Percentiles rank a stretch among this genome's conserved stretches.
Evolutionary conservation across 2,113 vertebrate species (phyloP).

Genomic region (Cheilinus undulatus): DNA sequence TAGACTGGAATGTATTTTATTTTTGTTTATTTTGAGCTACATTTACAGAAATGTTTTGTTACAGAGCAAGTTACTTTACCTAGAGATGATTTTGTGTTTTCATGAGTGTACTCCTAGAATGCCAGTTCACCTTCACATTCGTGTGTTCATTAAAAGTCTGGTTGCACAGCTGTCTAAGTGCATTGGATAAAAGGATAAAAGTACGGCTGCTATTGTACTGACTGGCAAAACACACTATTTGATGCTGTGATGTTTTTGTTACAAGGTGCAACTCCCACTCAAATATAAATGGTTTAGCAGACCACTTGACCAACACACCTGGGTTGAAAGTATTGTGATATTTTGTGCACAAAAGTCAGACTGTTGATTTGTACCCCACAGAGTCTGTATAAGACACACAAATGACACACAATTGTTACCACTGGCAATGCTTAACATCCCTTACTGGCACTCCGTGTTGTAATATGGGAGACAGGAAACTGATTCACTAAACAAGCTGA

Average conservation of each 20-base stretch:
- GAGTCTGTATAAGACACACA: slow-evolving; percentile 1
- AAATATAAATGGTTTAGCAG: slow-evolving; percentile 3
- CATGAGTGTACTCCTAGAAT: too few species aligned
- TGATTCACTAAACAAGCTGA: slow-evolving; percentile 17
- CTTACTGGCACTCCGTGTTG: slow-evolving; percentile 13
- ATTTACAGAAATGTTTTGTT: too few species aligned
- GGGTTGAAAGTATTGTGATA: background rate
- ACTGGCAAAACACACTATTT: slow-evolving; percentile 2
- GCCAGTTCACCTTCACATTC: too few species aligned
- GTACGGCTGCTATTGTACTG: slow-evolving; percentile 8
- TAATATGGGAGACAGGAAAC: slow-evolving; percentile 18
- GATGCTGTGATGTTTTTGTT: background rate
- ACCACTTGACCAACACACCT: slow-evolving; percentile 4
- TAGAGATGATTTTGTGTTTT: too few species aligned
- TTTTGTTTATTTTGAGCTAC: too few species aligned
- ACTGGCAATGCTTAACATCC: background rate
- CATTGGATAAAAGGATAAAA: too few species aligned
- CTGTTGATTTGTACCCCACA: background rate
- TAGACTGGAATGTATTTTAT: too few species aligned
- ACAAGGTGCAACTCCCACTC: background rate
- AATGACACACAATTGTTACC: slow-evolving; percentile 1
- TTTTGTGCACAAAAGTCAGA: background rate
- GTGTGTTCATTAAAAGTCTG: too few species aligned
- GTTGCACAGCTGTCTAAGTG: too few species aligned
- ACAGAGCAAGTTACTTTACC: too few species aligned